Evolutionary conservation across 2,113 vertebrate genomes (phyloP), one percentile per base, ranked within the genome.

Genomic region (Ailurus styani): DNA sequence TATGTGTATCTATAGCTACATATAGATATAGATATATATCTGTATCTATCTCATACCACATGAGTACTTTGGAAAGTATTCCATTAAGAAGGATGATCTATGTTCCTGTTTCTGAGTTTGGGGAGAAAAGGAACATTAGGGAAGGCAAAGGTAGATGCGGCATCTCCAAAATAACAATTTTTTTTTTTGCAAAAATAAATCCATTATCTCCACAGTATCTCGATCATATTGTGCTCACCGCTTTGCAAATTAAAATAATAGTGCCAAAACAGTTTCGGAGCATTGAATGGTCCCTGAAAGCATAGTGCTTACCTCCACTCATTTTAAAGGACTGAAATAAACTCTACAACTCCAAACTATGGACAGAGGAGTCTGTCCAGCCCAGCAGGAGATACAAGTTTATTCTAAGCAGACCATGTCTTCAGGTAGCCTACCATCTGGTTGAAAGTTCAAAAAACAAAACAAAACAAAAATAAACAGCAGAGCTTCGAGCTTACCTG

Each of bases 121-220:
- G 70, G 70, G 50, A 97, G 82, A 87, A 96, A 91, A 89, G 57
- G 68, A 93, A 94, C 55, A 92, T 90, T 50, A 90, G 34, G 95
- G 91, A 47, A 97, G 79, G 87, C 82, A 79, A 98, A 96, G 93
- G 84, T 90, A 96, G 92, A 94, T 94, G 81, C 92, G 96, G 93
- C 90, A 96, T 91, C 62, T 97, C 92, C 91, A 92, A 97, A 97
- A 97, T 97, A 98, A 97, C 83, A 96, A 70, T 66, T 21, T 97
- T 98, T 83, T 60, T 60, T 47, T 60, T 60, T 64, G 62, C 7
- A 27, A 10, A 15, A 77, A 79, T 97, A 98, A 97, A 97, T 97
- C 78, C 87, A 40, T 91, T 95, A 87, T 97, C 93, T 98, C 91
- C 84, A 95, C 77, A 70, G 91, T 84, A 85, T 98, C 95, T 98